Evolutionary conservation across 2,113 vertebrate species (phyloP), one percentile per base, ranked within the genome.

Genomic region (Prionailurus viverrinus): DNA sequence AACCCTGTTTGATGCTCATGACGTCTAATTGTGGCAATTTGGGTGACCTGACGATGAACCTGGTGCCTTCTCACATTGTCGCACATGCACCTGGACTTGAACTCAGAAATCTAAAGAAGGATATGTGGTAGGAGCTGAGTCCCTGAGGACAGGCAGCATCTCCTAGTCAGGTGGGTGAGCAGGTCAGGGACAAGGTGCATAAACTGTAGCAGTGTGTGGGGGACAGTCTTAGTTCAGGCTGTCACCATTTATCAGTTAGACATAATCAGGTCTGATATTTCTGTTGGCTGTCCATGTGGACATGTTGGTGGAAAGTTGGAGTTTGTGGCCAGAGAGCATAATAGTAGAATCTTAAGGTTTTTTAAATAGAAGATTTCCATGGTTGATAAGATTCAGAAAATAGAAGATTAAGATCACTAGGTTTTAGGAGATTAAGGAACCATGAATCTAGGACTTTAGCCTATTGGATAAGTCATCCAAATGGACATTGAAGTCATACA

Each of bases 391-490:
- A 55, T 78, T 92, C 63, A 89, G 39, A 63, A 69, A 89, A 53
- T 31, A 76, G 36, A 66, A 73, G 63, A 53, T 33, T 83, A 63
- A 78, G 33, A 78, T 33, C 51, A 51, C 12, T 71, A 69, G 29
- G 79, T 78, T 89, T 89, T 63, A 88, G 41, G 53, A 85, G 25
- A 76, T 71, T 76, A 81, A 91, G 13, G 18, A 95, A 63, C 15
- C 68, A 9, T 51, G 36, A 89, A 69, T 79, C 10, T 89, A 79
- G 51, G 33, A 84, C 33, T 51, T 89, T 21, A 48, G 36, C 6
- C 25, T 36, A 45, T 48, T 82, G 29, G 58, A 65, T 48, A 66
- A 66, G 7, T 45, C 33, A 89, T 36, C 13, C 21, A 74, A 63
- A n/a, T 41, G 31, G 8, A 66, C 69, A 66, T 10, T 15, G 23